phyloP scores from a whole-genome alignment of 1,140 invertebrate species.

The Capitella teleta region DNA sequence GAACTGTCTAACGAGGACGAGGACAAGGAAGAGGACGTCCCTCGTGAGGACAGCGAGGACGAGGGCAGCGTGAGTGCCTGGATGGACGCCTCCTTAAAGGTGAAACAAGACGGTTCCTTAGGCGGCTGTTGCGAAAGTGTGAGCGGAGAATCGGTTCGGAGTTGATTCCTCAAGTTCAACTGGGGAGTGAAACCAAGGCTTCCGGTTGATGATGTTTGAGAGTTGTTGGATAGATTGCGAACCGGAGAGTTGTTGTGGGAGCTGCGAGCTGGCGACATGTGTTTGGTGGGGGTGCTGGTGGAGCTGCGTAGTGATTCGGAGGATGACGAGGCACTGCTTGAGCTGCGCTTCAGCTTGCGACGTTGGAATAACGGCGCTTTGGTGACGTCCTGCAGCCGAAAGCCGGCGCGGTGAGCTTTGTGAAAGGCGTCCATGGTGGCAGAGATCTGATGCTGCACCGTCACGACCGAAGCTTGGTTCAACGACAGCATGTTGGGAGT shows the following conservation, averaged over 20 bases:
- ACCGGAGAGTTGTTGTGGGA: background rate
- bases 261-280: background rate
- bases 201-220: background rate
- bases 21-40: no score
- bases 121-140: no score
- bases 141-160: no score
- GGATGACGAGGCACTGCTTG: background rate
- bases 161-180: background rate
- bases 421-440: constrained; percentile 59
- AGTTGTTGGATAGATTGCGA: constrained; percentile 3
- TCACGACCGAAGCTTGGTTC: constrained; percentile 16
- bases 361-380: constrained; percentile 61
- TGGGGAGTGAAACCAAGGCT: constrained; percentile 5
- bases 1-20: no score
- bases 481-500: constrained; percentile 48
- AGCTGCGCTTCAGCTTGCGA: constrained; percentile 48
- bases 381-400: constrained; percentile 56
- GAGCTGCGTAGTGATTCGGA: background rate
- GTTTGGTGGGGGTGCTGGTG: background rate
- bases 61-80: no score
- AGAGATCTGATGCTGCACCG: constrained; percentile 40
- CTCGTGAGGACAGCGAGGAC: no score
- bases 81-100: background rate
- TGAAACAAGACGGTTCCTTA: background rate
- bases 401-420: constrained; percentile 57